phyloP scores from a whole-genome alignment of 1,140 invertebrate species.

The Megalonaias nervosa region DNA sequence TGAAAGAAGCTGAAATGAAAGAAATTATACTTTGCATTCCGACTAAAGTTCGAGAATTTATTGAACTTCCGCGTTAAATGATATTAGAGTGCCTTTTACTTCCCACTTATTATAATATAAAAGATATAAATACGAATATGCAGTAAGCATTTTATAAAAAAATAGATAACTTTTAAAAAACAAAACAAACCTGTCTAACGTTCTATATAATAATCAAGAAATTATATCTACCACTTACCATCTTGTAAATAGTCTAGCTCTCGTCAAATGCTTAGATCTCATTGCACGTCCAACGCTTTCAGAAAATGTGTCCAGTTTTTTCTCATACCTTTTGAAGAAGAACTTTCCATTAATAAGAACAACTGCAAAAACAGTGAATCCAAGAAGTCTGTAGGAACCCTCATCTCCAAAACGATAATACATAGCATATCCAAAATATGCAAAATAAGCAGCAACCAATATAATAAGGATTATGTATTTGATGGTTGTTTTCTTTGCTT shows the following conservation, averaged over 20 bases:
- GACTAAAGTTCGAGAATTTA: too few species aligned
- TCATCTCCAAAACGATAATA: slow-evolving; percentile 55
- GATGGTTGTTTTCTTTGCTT: too few species aligned
- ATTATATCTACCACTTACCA: slow-evolving; percentile 13
- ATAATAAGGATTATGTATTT: too few species aligned
- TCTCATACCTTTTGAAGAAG: slow-evolving; percentile 12
- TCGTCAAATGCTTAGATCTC: background rate
- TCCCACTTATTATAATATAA: too few species aligned
- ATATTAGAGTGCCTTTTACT: too few species aligned
- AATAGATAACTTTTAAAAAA: background rate
- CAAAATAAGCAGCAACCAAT: slow-evolving; percentile 9
- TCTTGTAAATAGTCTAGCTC: slow-evolving; percentile 3
- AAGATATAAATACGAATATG: too few species aligned
- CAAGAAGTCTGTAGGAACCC: slow-evolving; percentile 53
- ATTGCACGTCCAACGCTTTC: background rate
- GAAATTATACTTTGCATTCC: too few species aligned
- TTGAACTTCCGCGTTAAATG: too few species aligned
- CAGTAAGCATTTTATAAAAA: too few species aligned
- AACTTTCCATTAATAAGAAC: slow-evolving; percentile 20
- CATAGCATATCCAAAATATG: slow-evolving; percentile 27
- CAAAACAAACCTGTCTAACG: background rate
- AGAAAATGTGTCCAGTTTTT: slow-evolving; percentile 5
- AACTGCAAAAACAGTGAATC: slow-evolving; percentile 40
- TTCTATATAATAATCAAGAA: background rate
- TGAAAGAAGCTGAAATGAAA: too few species aligned